A percentile compares a stretch with the other conserved stretches of the same genome.
These are phyloP conservation scores for Eretmocerus hayati DNA, from an alignment of 2,888 invertebrate species.

Conservation along the genomic window DNA sequence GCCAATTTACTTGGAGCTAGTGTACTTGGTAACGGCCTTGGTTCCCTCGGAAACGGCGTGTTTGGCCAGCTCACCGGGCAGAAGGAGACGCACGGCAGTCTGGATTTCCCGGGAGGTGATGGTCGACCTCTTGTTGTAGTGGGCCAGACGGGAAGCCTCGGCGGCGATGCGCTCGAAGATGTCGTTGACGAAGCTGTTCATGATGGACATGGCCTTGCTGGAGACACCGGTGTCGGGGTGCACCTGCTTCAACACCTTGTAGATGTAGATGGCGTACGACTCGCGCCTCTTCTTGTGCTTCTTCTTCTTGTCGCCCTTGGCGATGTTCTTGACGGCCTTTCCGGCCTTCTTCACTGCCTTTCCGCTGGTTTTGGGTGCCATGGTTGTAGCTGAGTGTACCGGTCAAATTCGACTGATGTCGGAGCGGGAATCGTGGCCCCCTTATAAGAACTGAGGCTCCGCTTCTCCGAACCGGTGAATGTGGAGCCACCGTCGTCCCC, in stretches of 20 bases:
- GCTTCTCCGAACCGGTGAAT: no score
- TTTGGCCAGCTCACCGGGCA: constrained; percentile 67
- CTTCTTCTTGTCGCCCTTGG: constrained; percentile 44
- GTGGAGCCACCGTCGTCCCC: no score
- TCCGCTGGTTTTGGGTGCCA: background rate
- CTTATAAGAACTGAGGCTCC: constrained; percentile 45
- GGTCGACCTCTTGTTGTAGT: constrained; percentile 59
- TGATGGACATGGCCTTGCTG: constrained; percentile 63
- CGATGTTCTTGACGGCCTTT: background rate
- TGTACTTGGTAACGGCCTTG: constrained; percentile 41
- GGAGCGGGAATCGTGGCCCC: constrained; percentile 19
- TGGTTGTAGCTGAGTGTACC: no score
- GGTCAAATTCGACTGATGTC: no score
- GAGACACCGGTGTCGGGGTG: constrained; percentile 62
- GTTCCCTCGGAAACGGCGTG: constrained; percentile 64
- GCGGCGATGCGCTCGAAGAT: constrained; percentile 65
- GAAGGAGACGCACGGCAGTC: no score
- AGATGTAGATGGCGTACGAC: constrained; percentile 56
- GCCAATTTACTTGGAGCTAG: constrained; percentile 10
- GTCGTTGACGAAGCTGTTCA: constrained; percentile 71
- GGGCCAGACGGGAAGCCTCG: constrained; percentile 59
- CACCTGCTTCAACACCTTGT: constrained; percentile 53
- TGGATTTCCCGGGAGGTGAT: no score
- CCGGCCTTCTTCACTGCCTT: background rate
- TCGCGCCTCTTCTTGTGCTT: constrained; percentile 52